Evolutionary conservation across 2,113 vertebrate genomes (phyloP), one percentile per base, ranked within the genome.

Genomic region (Felis catus): DNA sequence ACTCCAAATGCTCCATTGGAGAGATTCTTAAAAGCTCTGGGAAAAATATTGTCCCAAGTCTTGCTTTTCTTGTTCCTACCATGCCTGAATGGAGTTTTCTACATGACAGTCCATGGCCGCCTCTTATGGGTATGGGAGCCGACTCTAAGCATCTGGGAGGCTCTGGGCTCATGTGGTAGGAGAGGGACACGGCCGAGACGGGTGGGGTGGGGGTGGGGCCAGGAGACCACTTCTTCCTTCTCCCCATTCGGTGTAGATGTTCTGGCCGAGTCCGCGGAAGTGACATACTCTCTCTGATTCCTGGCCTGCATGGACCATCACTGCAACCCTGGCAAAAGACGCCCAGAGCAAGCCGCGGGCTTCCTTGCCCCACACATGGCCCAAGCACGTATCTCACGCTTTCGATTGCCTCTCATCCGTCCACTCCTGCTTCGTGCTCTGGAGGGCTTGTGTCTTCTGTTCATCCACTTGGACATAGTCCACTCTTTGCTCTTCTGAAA

Each of bases 391-490:
- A 92, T 82, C 96, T 99, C 98, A 99, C 45, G 98, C 99, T 99
- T 99, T 99, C 0, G 99, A 99, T 97, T 99, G 99, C 63, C 99
- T 99, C 87, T 99, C 99, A 76, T 99, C 99, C 51, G 99, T 99
- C 99, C 99, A 99, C 98, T 99, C 99, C 98, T 99, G 99, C 97
- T 99, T 99, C 96, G 99, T 99, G 99, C 98, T 99, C 98, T 99
- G 99, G 94, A 99, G 99, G 45, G 99, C 99, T 95, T 99, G 99
- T n/a, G 99, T 99, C 99, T 99, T 99, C 99, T 99, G 99, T 94
- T 99, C 99, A 55, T 99, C 99, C 92, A 99, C 99, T 95, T 99
- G 99, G 86, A 99, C 99, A 1, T 99, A 99, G 98, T 99, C 99
- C 86, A 99, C 99, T 94, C 99, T 98, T 95, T 99, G 98, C 27